Conservation (phyloP, 2,113 vertebrate genomes). For the Heterotilapia buettikoferi region DNA sequence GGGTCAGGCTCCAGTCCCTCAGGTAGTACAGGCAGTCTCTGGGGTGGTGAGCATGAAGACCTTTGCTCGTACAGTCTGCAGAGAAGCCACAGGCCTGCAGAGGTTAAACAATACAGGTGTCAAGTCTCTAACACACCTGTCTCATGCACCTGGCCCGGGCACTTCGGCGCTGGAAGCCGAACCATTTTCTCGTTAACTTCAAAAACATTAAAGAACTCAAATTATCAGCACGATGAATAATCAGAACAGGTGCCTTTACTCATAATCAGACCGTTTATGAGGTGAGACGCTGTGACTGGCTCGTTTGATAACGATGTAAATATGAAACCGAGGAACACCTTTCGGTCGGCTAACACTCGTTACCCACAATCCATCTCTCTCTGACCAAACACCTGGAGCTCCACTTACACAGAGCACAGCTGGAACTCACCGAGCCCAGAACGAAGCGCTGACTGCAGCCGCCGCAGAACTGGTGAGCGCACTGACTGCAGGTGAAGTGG, state of each 20-base stretch:
- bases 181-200: not conserved
- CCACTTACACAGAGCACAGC: not conserved
- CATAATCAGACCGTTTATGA: not conserved
- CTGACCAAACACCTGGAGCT: not conserved
- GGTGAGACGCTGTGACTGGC: not conserved
- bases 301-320: not conserved
- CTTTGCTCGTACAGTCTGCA: conserved; percentile 53
- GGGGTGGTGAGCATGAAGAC: conserved; percentile 76
- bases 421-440: conserved; percentile 60
- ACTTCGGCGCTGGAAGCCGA: not conserved
- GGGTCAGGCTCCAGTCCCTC: conserved; percentile 71
- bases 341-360: not conserved
- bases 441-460: conserved; percentile 57
- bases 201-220: not conserved
- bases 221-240: not conserved
- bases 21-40: conserved; percentile 76
- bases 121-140: not conserved
- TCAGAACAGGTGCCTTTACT: not conserved
- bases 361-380: not conserved
- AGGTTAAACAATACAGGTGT: not conserved
- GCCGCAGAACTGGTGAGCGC: conserved; percentile 74
- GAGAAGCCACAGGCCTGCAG: conserved; percentile 69
- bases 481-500: conserved; percentile 76
- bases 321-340: not conserved
- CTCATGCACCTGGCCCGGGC: not conserved